Evolutionary conservation across 2,888 invertebrate genomes (phyloP), one percentile per base, ranked within the genome.

Genomic region (Rhyacophila evoluta): DNA sequence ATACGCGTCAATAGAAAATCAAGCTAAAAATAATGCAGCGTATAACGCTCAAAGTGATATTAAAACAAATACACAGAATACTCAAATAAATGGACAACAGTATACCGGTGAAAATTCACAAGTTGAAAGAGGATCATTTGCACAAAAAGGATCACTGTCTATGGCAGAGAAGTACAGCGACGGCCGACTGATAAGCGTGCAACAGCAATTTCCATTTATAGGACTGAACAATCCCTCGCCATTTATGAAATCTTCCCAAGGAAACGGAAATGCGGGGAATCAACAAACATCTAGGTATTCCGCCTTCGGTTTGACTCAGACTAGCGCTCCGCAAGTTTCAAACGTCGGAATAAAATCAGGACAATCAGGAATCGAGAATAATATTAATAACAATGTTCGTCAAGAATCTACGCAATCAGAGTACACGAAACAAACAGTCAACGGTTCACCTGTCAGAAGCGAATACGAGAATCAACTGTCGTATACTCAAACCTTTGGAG

Each of bases 151-250:
- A 15, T 38, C 38, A 6, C 11, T 5, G 10, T 11, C 29, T n/a
- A n/a, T 10, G n/a, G 15, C 15, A 69, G 75, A 69, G 12, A 75
- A 75, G 69, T 69, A 70, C 28, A 68, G 36, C 12, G 37, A 69
- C n/a, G 75, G 75, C n/a, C 36, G 38, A 1, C 38, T 75, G 29
- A 37, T 37, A 75, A 75, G 75, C 27, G 75, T 75, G 1, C 75
- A 75, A 29, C 75, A 75, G 33, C 68, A 70, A 8, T 55, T 55
- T 0, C 55, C 55, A 55, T 55, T 55, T 10, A 55, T 19, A 25
- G 25, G 55, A 5, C 55, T 19, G 2, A 55, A 8, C 25, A 19
- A 25, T 15, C 69, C 29, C 1, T 29, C 69, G 5, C 69, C 28
- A 5, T 29, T 69, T 15, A 2, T 69, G 8, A 55, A 55, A 55